These are phyloP conservation scores for Decapterus maruadsi DNA, from an alignment of 2,797 vertebrate genomes.

Conservation along the genomic window DNA sequence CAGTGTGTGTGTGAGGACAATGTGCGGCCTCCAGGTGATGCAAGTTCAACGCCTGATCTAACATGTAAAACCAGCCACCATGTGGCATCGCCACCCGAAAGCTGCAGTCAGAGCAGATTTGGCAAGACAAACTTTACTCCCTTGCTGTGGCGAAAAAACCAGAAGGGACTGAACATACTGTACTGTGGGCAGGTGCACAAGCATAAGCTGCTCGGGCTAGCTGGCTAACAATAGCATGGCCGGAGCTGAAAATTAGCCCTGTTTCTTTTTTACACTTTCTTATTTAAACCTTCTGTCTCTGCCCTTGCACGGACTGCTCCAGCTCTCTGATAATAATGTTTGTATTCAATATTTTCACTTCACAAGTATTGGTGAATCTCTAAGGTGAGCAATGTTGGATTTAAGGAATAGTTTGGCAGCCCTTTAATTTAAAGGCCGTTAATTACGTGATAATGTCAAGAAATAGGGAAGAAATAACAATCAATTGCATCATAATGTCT, in stretches of 20 bases:
- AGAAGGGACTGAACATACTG: constrained; percentile 50
- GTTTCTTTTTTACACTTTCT: constrained; percentile 38
- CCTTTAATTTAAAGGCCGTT: too few species aligned
- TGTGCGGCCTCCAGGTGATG: background rate
- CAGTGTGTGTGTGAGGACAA: background rate
- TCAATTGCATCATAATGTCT: too few species aligned
- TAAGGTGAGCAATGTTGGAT: background rate
- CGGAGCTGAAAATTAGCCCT: constrained; percentile 33
- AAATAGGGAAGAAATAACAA: too few species aligned
- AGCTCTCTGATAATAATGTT: constrained; percentile 1
- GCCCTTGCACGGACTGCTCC: background rate
- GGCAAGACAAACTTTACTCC: constrained; percentile 16
- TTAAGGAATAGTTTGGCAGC: too few species aligned
- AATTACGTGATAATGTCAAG: too few species aligned
- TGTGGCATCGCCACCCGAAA: background rate
- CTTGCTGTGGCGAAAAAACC: constrained; percentile 21
- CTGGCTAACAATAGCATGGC: constrained; percentile 48
- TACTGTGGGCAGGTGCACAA: constrained; percentile 48
- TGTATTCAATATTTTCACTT: constrained; percentile 1
- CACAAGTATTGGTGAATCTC: background rate
- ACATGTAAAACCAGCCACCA: background rate
- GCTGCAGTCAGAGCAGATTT: constrained; percentile 20
- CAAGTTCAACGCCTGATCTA: constrained; percentile 3
- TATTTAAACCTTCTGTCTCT: constrained; percentile 49
- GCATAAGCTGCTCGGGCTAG: constrained; percentile 52